Evolutionary conservation across 1,140 invertebrate species (phyloP), one percentile per base, ranked within the genome.

Genomic region (Diachasmimorpha longicaudata): DNA sequence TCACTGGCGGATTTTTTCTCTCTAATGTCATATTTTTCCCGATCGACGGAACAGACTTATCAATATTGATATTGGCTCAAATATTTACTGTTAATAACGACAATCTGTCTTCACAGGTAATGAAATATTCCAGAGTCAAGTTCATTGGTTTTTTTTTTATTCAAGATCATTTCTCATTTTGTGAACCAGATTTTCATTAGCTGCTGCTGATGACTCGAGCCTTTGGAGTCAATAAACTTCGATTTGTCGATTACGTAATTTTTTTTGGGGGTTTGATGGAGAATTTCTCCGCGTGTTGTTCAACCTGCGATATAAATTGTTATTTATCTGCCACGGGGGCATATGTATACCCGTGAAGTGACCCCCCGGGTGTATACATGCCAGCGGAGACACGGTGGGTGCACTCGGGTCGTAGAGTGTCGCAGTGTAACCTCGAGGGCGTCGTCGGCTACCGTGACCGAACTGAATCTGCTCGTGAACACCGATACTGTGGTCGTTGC

Each of bases 371-470:
- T 19, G 46, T 78, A 75, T 79, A 75, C 79, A 81, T 81, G 78
- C 77, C 71, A 77, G 79, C 80, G 87, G 86, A 88, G 83, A 87
- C 79, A 88, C 84, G 86, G 84, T 88, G 87, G 86, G 83, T 88
- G 85, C 82, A 71, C 76, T 78, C 78, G 78, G 79, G 70, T 68
- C n/a, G 69, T 44, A 55, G 74, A 39, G 58, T 63, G 72, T 81
- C 78, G 74, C 66, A 78, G 83, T 84, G 83, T 84, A 83, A 82
- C 81, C 79, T 79, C 79, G 80, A 81, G 73, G 79, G 71, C 79
- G 75, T 79, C 83, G 81, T 82, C 85, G 84, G 77, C 75, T 42
- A 86, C 82, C 86, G 87, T 87, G 86, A 88, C 87, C 78, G 83
- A 84, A 84, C 81, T 80, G 80, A 81, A 85, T 84, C 80, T 84